Percentiles rank a stretch among this genome's conserved stretches.
phyloP scores from a whole-genome alignment of 2,113 vertebrate genomes.

The Gymnocephalus cernua region DNA sequence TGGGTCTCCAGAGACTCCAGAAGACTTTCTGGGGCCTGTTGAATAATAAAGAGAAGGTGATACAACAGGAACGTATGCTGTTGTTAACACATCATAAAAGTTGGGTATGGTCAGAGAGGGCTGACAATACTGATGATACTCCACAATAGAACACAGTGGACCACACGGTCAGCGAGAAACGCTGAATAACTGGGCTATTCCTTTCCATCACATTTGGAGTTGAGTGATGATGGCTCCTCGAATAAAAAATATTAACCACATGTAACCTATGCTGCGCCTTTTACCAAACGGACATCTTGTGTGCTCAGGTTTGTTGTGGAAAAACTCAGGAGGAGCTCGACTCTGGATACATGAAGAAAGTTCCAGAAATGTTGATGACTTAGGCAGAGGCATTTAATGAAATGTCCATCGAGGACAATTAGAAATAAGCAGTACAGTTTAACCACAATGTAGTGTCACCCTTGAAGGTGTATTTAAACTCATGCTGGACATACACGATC shows the following conservation, averaged over 20 bases:
- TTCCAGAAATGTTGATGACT: too few relatives aligned
- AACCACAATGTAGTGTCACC: too few relatives aligned
- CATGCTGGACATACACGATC: too few relatives aligned
- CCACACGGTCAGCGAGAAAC: neutral
- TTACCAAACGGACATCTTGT: neutral
- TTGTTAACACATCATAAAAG: neutral
- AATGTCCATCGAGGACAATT: too few relatives aligned
- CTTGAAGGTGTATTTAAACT: too few relatives aligned
- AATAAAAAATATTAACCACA: neutral
- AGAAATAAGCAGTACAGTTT: too few relatives aligned
- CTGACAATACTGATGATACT: neutral
- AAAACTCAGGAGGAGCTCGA: too few relatives aligned
- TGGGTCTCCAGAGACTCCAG: conserved; percentile 98
- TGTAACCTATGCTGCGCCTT: neutral
- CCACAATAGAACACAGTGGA: neutral
- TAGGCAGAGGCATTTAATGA: too few relatives aligned
- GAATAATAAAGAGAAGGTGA: conserved; percentile 38
- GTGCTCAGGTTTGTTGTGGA: neutral
- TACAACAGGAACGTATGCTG: neutral
- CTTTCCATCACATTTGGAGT: neutral
- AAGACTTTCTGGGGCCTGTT: conserved; percentile 97
- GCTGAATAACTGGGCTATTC: neutral
- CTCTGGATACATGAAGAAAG: too few relatives aligned
- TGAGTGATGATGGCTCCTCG: neutral
- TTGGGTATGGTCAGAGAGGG: neutral